A percentile compares a stretch with the other conserved stretches of the same genome.
These are phyloP conservation scores for Halocynthia roretzi DNA, from an alignment of 23 tunicate genomes.

Conservation along the genomic window DNA sequence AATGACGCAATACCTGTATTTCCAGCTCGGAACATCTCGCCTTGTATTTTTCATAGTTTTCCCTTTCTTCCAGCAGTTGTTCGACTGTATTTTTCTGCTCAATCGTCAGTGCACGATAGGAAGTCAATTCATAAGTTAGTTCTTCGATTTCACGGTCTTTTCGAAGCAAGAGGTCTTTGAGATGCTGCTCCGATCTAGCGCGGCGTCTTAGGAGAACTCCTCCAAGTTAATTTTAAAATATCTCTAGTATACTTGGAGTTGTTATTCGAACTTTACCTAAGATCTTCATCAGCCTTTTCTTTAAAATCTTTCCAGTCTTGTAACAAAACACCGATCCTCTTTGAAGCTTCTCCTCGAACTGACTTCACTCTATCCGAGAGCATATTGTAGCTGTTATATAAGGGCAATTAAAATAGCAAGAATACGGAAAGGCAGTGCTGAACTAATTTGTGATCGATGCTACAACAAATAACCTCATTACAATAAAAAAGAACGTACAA, in stretches of 20 bases:
- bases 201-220: slow-evolving; percentile 20
- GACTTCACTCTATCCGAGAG: slow-evolving; percentile 56
- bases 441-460: background rate
- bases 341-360: slow-evolving; percentile 72
- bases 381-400: background rate
- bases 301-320: slow-evolving; percentile 64
- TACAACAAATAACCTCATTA: too few species aligned
- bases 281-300: slow-evolving; percentile 58
- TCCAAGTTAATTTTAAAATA: background rate
- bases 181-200: slow-evolving; percentile 30
- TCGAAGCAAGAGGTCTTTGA: slow-evolving; percentile 39
- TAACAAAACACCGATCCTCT: slow-evolving; percentile 43
- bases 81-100: slow-evolving; percentile 73
- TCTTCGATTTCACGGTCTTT: slow-evolving; percentile 60
- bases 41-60: slow-evolving; percentile 43
- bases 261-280: slow-evolving; percentile 23
- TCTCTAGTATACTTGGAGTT: background rate
- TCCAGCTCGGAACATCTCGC: slow-evolving; percentile 51
- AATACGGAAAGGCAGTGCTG: background rate
- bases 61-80: slow-evolving; percentile 20
- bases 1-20: slow-evolving; percentile 25
- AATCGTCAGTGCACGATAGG: slow-evolving; percentile 17
- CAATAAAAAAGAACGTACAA: too few species aligned
- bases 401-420: background rate
- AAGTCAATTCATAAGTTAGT: slow-evolving; percentile 36